These are phyloP conservation scores for Pantelozetes paolii DNA, from an alignment of 2,888 invertebrate genomes.

Conservation along the genomic window DNA sequence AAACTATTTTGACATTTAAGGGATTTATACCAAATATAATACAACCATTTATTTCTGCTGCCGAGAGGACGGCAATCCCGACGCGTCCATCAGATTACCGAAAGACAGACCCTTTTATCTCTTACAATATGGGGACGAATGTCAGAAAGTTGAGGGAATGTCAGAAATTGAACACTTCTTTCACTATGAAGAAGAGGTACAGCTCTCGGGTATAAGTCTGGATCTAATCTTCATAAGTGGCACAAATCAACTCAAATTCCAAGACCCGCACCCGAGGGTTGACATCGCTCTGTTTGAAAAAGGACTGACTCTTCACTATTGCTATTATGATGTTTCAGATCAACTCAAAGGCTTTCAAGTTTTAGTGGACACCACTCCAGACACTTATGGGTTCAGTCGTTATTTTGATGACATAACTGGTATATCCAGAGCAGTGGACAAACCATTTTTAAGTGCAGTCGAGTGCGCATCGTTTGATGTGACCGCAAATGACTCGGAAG, in stretches of 20 bases:
- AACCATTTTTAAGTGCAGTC: constrained; percentile 48
- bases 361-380: constrained; percentile 48
- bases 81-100: constrained; percentile 48
- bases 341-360: constrained; percentile 48
- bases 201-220: constrained; percentile 24
- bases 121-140: constrained; percentile 48
- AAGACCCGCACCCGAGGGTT: constrained; percentile 48
- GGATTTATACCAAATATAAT: constrained; percentile 46
- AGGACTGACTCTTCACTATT: constrained; percentile 48
- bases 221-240: constrained; percentile 34
- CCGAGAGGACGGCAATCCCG: constrained; percentile 48
- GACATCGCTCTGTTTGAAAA: constrained; percentile 48
- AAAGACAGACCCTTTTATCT: constrained; percentile 49
- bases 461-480: constrained; percentile 48
- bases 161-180: constrained; percentile 48
- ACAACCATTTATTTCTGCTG: constrained; percentile 49
- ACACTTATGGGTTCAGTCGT: constrained; percentile 46
- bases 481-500: constrained; percentile 45
- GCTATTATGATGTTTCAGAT: constrained; percentile 49
- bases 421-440: constrained; percentile 48
- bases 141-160: constrained; percentile 49
- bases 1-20: constrained; percentile 32
- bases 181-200: constrained; percentile 48
- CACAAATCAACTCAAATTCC: constrained; percentile 45
- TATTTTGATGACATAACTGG: constrained; percentile 48